A percentile compares a stretch with the other conserved stretches of the same genome.
Evolutionary conservation across 2,888 invertebrate genomes (phyloP).

Genomic region (Incurvaria masculella): DNA sequence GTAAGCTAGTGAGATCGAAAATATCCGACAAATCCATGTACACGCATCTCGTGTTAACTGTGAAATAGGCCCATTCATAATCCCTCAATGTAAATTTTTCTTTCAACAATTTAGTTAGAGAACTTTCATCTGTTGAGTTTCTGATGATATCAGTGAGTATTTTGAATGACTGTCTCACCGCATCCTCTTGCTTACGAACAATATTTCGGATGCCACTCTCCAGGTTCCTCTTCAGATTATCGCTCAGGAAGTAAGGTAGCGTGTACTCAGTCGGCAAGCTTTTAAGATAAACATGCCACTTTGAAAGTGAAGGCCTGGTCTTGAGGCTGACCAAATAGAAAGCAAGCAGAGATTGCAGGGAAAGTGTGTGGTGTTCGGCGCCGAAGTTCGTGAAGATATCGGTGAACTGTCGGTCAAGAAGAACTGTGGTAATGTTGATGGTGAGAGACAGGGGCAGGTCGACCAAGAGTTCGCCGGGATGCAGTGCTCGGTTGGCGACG

Average conservation of each 20-base stretch:
- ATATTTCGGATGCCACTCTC: conserved; percentile 55
- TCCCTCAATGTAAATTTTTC: conserved; percentile 45
- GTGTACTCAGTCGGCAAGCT: conserved; percentile 65
- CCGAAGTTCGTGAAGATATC: conserved; percentile 45
- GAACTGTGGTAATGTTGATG: conserved; percentile 56
- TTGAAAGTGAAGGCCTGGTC: conserved; percentile 50
- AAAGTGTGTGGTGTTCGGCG: conserved; percentile 34
- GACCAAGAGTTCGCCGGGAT: conserved; percentile 57
- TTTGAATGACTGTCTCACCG: conserved; percentile 40
- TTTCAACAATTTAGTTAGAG: conserved; percentile 33
- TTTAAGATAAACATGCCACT: conserved; percentile 64
- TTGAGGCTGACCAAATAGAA: conserved; percentile 70
- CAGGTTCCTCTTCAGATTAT: conserved; percentile 51
- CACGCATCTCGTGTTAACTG: conserved; percentile 83
- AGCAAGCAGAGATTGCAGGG: conserved; percentile 70
- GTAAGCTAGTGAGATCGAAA: conserved; percentile 39
- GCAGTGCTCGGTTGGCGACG: conserved; percentile 55
- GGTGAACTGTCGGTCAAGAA: conserved; percentile 54
- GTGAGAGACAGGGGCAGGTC: conserved; percentile 58
- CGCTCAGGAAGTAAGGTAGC: conserved; percentile 65
- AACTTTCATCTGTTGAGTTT: conserved; percentile 31
- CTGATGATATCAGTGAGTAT: conserved; percentile 47
- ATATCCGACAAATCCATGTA: conserved; percentile 59
- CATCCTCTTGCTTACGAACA: conserved; percentile 47
- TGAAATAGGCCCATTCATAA: conserved; percentile 79